phyloP scores from a whole-genome alignment of 2,113 vertebrate genomes.

The Gnathonemus echidnorhynchus region DNA sequence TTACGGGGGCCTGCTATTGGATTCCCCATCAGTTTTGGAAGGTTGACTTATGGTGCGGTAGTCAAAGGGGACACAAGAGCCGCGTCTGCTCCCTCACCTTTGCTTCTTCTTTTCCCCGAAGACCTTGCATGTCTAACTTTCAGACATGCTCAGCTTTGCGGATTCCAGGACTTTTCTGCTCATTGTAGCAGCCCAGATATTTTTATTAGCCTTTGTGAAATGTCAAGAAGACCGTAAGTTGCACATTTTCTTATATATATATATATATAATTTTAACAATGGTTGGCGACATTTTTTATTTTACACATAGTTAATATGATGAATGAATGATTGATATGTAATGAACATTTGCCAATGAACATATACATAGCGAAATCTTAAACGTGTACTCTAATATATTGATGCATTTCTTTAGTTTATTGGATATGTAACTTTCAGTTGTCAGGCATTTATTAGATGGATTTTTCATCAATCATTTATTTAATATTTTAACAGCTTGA shows the following conservation, averaged over 20 bases:
- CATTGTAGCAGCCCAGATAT: conserved; percentile 70
- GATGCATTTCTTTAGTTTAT: background rate
- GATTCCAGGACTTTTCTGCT: conserved; percentile 79
- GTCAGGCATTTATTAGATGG: background rate
- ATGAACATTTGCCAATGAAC: background rate
- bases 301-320: background rate
- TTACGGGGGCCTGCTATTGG: conserved; percentile 69
- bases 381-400: background rate
- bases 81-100: conserved; percentile 42
- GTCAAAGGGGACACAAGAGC: conserved; percentile 56
- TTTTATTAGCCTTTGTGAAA: conserved; percentile 71
- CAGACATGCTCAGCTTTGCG: conserved; percentile 81
- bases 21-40: conserved; percentile 64
- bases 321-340: background rate
- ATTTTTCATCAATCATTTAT: background rate
- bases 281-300: background rate
- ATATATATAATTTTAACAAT: background rate
- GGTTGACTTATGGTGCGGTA: conserved; percentile 64
- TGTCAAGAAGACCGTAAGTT: conserved; percentile 77
- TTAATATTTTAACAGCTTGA: background rate
- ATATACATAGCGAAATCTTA: background rate
- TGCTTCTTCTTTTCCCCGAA: conserved; percentile 54
- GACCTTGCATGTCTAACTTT: conserved; percentile 76
- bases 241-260: conserved; percentile 31
- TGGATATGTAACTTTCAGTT: background rate